These are phyloP conservation scores for Caenorhabditis angaria DNA, from an alignment of 2,888 invertebrate species.

Conservation along the genomic window DNA sequence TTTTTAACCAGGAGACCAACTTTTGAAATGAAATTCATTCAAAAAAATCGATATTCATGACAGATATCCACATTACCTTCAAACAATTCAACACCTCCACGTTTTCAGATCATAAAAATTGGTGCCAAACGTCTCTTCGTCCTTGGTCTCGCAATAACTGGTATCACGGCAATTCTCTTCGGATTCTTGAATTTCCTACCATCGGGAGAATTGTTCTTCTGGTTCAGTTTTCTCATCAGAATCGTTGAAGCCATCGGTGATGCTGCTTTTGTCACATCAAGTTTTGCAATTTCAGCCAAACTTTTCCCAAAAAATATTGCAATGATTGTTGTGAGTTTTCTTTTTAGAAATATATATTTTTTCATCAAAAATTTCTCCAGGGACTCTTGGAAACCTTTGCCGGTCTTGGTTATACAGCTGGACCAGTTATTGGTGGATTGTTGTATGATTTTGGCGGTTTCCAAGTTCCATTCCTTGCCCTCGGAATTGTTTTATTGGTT, in stretches of 20 bases:
- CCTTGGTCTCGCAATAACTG: slow-evolving; percentile 84
- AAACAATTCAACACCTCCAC: background rate
- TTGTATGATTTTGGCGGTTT: slow-evolving; percentile 77
- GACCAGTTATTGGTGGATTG: slow-evolving; percentile 88
- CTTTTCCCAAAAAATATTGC: slow-evolving; percentile 74
- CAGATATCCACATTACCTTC: background rate
- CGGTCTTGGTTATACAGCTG: slow-evolving; percentile 86
- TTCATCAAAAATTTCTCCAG: slow-evolving; percentile 49
- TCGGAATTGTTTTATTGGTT: slow-evolving; percentile 61
- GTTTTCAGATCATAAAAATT: slow-evolving; percentile 79
- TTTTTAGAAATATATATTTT: slow-evolving; percentile 8
- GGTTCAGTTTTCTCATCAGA: slow-evolving; percentile 67
- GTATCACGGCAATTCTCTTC: slow-evolving; percentile 84
- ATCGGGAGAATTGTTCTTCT: slow-evolving; percentile 66
- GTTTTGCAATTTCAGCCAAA: slow-evolving; percentile 74
- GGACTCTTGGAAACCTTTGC: slow-evolving; percentile 79
- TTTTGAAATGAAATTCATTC: no score
- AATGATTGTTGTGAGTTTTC: slow-evolving; percentile 72
- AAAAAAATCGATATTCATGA: no score
- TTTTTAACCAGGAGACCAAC: no score
- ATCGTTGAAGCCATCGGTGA: slow-evolving; percentile 70
- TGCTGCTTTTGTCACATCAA: slow-evolving; percentile 72
- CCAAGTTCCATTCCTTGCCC: slow-evolving; percentile 67
- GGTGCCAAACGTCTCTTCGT: slow-evolving; percentile 85
- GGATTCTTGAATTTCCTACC: slow-evolving; percentile 75